Base-by-base conservation (phyloP, 2,888 invertebrate species). In the Hydriomena furcata region DNA sequence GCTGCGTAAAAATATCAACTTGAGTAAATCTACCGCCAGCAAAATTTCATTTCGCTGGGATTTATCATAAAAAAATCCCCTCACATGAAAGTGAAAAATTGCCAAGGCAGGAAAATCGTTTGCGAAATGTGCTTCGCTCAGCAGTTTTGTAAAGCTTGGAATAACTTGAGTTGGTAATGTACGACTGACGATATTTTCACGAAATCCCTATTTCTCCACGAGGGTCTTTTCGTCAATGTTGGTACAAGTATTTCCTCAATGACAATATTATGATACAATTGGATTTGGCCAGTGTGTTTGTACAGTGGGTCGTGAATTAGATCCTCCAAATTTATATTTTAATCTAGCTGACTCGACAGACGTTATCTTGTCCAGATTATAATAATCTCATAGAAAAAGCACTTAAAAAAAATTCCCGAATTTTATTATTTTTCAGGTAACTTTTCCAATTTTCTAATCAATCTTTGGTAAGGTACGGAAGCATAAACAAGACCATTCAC, bases 131-230 rank as follows among this genome's bases (percentile, higher is more conserved):
- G 7, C 7, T 23, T 23, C 5, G 12, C 11, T 36, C 24, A 36
- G 36, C 36, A 17, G 23, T 36, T 36, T 24, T 24, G 21, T 12
- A 36, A 24, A 24, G 32, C 42, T 45, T 20, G 24, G 34, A 46
- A 43, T 42, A 30, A 46, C 42, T 50, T 49, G 46, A 47, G 36
- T 51, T 38, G 36, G 47, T 47, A 47, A 55, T 51, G 27, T 30
- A 30, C 21, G 35, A 37, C 17, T 8, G 17, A 8, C 13, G 37
- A 31, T 40, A 40, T 47, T 43, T 37, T 27, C 24, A n/a, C 28
- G 17, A 31, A 21, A 20, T 7, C 25, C 42, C 6, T 23, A 10
- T 17, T 24, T 40, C 12, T 11, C 21, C 31, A 10, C 11, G 7
- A 5, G 13, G 27, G 17, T 17, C 2, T 20, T 35, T 34, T 35